Evolutionary conservation across 2,888 invertebrate species (phyloP), one percentile per base, ranked within the genome.

Genomic region (Ormyrus nitidulus): DNA sequence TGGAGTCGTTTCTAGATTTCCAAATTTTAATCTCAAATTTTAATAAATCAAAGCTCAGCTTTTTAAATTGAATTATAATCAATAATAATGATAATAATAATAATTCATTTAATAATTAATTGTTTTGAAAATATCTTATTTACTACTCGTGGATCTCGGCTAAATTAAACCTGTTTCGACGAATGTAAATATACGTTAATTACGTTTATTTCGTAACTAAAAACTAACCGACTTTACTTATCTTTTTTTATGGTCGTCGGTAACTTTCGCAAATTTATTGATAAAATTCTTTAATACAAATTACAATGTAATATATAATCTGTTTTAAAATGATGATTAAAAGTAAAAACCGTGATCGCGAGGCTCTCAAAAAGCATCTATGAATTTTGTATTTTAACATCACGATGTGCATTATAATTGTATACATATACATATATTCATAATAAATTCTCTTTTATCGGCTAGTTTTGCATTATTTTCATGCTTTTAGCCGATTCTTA

Each of bases 401-500:
- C 44, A 11, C 51, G 49, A 58, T 34, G 19, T 62, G n/a, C 9
- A 48, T 76, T 54, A 79, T 54, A 66, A 53, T 72, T 64, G 5
- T 74, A 1, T 58, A 68, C 44, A 5, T 74, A 1, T 58, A 68
- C 44, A 5, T 69, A 54, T 61, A 56, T 44, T 51, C 48, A 53
- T 19, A 6, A 46, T 48, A n/a, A 68, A 53, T 61, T 75, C 13
- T 34, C 5, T 69, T 6, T 71, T 44, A 54, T 1, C 19, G 7
- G 58, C 49, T 49, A 11, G 44, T 68, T n/a, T 54, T 9, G 34
- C 53, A 6, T 48, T 6, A 19, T 6, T 75, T 68, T 9, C 34
- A 54, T 54, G 69, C 5, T 58, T 44, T 61, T 53, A 46, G 51
- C 46, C 64, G 13, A 54, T 77, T 77, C 64, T 66, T 87, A 85